These are phyloP conservation scores for Morpho helenor DNA, from an alignment of 2,888 invertebrate genomes.

Conservation along the genomic window DNA sequence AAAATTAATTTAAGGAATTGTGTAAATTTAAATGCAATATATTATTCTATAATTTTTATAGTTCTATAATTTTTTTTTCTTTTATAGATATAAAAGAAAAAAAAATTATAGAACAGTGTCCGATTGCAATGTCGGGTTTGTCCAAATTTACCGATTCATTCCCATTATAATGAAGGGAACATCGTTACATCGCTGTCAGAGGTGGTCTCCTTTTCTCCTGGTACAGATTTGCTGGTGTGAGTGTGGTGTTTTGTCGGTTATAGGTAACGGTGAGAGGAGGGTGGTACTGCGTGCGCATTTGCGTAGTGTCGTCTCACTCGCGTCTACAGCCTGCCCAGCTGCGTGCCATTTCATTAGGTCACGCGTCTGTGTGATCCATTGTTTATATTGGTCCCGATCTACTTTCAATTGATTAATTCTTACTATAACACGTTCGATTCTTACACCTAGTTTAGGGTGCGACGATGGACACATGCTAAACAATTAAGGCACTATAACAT, in stretches of 20 bases:
- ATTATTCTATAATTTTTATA: not conserved
- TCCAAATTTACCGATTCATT: slow-evolving; percentile 74
- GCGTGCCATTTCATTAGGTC: slow-evolving; percentile 68
- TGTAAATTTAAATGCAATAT: too few species aligned
- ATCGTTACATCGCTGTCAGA: slow-evolving; percentile 70
- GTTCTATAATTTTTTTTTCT: not conserved
- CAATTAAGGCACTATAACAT: too few species aligned
- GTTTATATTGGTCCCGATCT: slow-evolving; percentile 73
- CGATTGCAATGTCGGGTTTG: slow-evolving; percentile 29
- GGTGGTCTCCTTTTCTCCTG: slow-evolving; percentile 44
- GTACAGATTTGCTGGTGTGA: slow-evolving; percentile 57
- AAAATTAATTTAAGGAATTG: too few species aligned
- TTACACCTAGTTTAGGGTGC: slow-evolving; percentile 27
- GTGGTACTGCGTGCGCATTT: slow-evolving; percentile 52
- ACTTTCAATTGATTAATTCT: slow-evolving; percentile 75
- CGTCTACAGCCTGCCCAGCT: slow-evolving; percentile 53
- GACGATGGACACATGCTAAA: not conserved
- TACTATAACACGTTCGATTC: slow-evolving; percentile 59
- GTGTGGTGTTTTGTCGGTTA: slow-evolving; percentile 36
- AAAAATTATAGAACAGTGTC: slow-evolving; percentile 20
- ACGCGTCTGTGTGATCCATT: slow-evolving; percentile 66
- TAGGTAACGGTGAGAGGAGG: slow-evolving; percentile 28
- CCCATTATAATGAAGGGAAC: slow-evolving; percentile 76
- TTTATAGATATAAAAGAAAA: not conserved
- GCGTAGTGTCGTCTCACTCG: slow-evolving; percentile 50